phyloP scores from a whole-genome alignment of 2,888 invertebrate genomes.

The Clunio marinus region DNA sequence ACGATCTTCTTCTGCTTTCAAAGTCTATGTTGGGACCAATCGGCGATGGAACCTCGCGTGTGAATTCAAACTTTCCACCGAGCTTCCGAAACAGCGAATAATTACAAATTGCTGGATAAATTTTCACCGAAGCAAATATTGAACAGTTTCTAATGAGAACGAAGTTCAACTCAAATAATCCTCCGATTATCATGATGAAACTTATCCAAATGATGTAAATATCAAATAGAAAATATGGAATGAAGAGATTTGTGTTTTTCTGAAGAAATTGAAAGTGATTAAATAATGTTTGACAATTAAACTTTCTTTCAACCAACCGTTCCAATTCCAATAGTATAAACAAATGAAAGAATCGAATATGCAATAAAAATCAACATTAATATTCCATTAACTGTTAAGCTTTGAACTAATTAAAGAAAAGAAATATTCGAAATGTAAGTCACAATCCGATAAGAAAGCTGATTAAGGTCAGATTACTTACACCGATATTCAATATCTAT shows the following conservation, averaged over 20 bases:
- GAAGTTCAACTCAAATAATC: constrained; percentile 16
- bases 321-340: constrained; percentile 3
- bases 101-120: constrained; percentile 36
- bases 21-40: background rate
- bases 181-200: constrained; percentile 8
- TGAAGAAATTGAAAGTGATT: background rate
- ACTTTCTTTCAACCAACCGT: constrained; percentile 29
- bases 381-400: constrained; percentile 12
- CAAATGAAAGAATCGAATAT: background rate
- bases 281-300: no score
- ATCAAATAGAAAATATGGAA: constrained; percentile 19
- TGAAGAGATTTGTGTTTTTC: constrained; percentile 17
- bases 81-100: constrained; percentile 19
- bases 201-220: constrained; percentile 24
- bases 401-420: constrained; percentile 13
- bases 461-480: constrained; percentile 4
- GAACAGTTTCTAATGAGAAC: constrained; percentile 30
- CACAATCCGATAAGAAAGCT: background rate
- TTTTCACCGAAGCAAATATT: constrained; percentile 26
- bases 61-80: constrained; percentile 21
- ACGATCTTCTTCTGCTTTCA: background rate
- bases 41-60: background rate
- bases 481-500: constrained; percentile 25
- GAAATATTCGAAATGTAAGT: background rate
- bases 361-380: constrained; percentile 11